Evolutionary conservation across 2,113 vertebrate genomes (phyloP).

Genomic region (Hippolais icterina): DNA sequence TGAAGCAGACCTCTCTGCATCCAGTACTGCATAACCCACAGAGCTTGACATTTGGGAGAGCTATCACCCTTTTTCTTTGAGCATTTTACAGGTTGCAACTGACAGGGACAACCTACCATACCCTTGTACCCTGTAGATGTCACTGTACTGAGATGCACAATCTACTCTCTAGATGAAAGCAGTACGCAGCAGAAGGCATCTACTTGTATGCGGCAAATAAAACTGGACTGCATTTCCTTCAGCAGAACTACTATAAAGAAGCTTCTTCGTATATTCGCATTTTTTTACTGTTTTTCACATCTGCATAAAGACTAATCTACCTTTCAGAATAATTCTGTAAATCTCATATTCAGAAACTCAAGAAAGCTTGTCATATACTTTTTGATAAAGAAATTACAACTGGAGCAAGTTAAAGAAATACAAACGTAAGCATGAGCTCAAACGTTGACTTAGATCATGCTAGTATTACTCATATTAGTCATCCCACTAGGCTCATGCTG

Average conservation of each 20-base stretch:
- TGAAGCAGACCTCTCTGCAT: neutral
- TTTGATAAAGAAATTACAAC: neutral
- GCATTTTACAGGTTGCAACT: neutral
- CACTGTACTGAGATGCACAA: rapidly evolving
- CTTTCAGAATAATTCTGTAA: neutral
- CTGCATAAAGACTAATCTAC: neutral
- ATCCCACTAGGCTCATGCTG: neutral
- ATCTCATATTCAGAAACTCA: neutral
- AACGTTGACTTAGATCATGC: constrained; percentile 13
- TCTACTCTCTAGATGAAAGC: neutral
- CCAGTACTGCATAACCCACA: neutral
- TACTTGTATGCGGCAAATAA: neutral
- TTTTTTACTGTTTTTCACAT: neutral
- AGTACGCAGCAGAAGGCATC: neutral
- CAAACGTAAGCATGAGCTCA: neutral
- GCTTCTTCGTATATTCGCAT: neutral
- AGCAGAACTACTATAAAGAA: neutral
- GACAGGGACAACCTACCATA: neutral
- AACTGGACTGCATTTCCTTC: neutral
- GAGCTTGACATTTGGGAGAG: neutral
- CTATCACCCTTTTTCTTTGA: neutral
- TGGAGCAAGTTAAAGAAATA: neutral
- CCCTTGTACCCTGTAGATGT: neutral
- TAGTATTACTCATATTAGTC: constrained; percentile 8
- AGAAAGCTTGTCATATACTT: neutral